These are phyloP conservation scores for Whitmania pigra DNA, from an alignment of 1,140 invertebrate species.

Conservation along the genomic window DNA sequence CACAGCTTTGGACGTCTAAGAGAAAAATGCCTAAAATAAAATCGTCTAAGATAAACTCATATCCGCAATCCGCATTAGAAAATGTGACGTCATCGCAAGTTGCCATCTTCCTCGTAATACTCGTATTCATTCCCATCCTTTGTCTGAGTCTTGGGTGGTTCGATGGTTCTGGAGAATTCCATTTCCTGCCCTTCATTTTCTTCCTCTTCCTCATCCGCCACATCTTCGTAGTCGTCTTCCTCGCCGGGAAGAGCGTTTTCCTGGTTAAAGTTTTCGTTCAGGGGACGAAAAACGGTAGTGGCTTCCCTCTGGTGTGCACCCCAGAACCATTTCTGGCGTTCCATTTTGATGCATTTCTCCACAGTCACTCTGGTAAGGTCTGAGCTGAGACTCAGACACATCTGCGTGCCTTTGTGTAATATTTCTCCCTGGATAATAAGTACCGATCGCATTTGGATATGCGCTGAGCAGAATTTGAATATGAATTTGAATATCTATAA, in stretches of 20 bases:
- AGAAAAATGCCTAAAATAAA: too few species aligned
- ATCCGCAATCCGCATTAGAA: too few species aligned
- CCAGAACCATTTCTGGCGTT: background rate
- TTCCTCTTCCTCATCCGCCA: background rate
- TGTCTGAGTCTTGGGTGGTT: too few species aligned
- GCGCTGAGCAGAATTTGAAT: too few species aligned
- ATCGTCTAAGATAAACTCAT: too few species aligned
- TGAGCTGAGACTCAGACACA: background rate
- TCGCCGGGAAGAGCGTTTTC: background rate
- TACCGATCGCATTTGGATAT: background rate
- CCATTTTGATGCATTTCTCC: background rate
- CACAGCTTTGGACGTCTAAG: too few species aligned
- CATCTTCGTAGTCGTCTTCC: background rate
- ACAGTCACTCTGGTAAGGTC: background rate
- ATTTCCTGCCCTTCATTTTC: background rate
- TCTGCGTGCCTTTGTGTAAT: background rate
- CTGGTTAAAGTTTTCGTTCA: background rate
- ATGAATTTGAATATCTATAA: too few species aligned
- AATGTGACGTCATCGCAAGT: too few species aligned
- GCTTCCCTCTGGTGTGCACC: background rate
- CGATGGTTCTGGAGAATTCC: too few species aligned
- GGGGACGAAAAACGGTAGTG: background rate
- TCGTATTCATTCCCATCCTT: too few species aligned
- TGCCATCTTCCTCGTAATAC: too few species aligned
- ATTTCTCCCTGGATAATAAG: conserved; percentile 3